These are phyloP conservation scores for Aplochiton taeniatus DNA, from an alignment of 2,797 vertebrate species.

Conservation along the genomic window DNA sequence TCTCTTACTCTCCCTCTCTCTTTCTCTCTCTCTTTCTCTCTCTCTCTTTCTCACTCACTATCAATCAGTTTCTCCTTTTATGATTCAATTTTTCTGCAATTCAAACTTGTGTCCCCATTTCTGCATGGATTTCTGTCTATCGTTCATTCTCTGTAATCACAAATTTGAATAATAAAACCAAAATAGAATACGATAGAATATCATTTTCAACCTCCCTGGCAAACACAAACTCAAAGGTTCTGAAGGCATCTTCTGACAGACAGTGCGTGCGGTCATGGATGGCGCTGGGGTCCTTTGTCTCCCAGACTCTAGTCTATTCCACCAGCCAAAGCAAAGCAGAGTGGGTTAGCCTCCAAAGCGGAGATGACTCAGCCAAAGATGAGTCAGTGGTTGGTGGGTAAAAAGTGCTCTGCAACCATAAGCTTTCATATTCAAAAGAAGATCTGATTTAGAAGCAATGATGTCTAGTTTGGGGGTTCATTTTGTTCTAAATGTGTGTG, in stretches of 20 bases:
- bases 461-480: neutral
- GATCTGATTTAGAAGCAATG: neutral
- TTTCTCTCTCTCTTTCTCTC: neutral
- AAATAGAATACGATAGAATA: too few relatives aligned
- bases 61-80: neutral
- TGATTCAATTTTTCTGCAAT: too few relatives aligned
- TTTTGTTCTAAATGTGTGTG: neutral
- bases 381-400: conserved; percentile 4
- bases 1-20: neutral
- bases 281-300: neutral
- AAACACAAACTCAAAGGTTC: neutral
- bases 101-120: too few relatives aligned
- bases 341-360: neutral
- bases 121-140: too few relatives aligned
- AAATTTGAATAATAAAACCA: too few relatives aligned
- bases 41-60: neutral
- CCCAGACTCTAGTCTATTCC: neutral
- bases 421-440: too few relatives aligned
- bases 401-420: neutral
- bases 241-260: conserved; percentile 9
- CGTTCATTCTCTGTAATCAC: neutral
- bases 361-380: conserved; percentile 16
- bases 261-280: conserved; percentile 1
- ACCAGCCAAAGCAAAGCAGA: neutral
- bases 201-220: neutral